Base-by-base conservation (phyloP, 2,888 invertebrate genomes). In the Aphelenchoides bicaudatus region DNA sequence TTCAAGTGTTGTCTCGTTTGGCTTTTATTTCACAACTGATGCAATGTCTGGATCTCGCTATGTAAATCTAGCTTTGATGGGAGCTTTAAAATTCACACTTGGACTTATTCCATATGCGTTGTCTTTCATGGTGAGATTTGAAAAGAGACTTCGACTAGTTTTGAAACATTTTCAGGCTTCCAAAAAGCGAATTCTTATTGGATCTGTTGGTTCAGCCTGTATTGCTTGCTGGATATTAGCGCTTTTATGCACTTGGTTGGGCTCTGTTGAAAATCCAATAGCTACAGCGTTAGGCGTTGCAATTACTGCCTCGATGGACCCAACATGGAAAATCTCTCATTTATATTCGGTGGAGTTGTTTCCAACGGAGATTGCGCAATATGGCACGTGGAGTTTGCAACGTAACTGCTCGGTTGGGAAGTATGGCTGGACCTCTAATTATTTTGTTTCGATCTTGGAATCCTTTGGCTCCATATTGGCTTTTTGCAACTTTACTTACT, bases 311-410 rank as follows among this genome's bases (percentile, higher is more conserved):
- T 39, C 65, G 16, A 50, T 72, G 50, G 76, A 76, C 48, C 76
- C 76, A 1, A 69, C 69, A 1, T 76, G 75, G 75, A 77, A 77
- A 57, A 71, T 77, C 28, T 70, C 63, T 39, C 76, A 76, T 58
- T 52, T 75, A 16, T 72, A 73, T 56, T 74, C 75, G 2, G 67
- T 73, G 6, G 74, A 74, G 51, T 61, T 74, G 13, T 74, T 73
- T 48, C 73, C 74, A 30, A 68, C 70, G 3, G 59, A 59, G n/a
- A 25, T 61, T 68, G 13, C 52, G 75, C 34, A 75, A 71, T 43
- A 74, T 74, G 68, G 71, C 73, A 0, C 56, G 75, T 38, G 75
- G 69, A 1, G 50, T 75, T n/a, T 74, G 74, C 54, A 75, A 73
- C 51, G 66, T 70, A 10, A 66, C 65, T 3, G 71, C 68, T 0